These are phyloP conservation scores for Thumatha senex DNA, from an alignment of 2,888 invertebrate species.

Conservation along the genomic window DNA sequence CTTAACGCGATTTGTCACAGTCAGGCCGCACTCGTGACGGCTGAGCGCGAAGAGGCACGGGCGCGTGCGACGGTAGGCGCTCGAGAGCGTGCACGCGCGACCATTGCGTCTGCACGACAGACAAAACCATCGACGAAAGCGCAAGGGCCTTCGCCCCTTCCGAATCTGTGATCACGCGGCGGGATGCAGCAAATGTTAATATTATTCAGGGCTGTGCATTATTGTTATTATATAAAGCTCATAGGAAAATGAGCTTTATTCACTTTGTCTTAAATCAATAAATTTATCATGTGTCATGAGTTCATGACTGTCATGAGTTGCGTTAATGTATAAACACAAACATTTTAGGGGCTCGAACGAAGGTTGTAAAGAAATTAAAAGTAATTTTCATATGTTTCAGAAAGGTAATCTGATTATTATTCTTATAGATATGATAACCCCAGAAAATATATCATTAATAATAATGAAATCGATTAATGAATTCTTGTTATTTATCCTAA, in stretches of 20 bases:
- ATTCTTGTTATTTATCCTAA: no score
- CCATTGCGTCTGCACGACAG: slow-evolving; percentile 75
- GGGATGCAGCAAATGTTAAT: slow-evolving; percentile 78
- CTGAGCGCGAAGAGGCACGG: slow-evolving; percentile 40
- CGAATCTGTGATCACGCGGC: slow-evolving; percentile 76
- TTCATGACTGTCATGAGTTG: no score
- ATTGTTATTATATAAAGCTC: slow-evolving; percentile 3
- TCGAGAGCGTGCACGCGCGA: slow-evolving; percentile 70
- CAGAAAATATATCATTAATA: neutral
- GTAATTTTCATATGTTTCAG: neutral
- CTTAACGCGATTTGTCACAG: slow-evolving; percentile 66
- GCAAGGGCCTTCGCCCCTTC: slow-evolving; percentile 79
- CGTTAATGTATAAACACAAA: no score
- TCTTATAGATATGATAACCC: neutral
- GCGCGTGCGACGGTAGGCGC: slow-evolving; percentile 56
- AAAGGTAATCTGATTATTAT: neutral
- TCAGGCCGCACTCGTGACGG: slow-evolving; percentile 41
- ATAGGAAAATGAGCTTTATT: neutral
- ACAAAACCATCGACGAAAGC: slow-evolving; percentile 66
- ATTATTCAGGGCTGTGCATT: slow-evolving; percentile 49
- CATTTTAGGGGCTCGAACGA: no score
- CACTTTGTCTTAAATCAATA: neutral
- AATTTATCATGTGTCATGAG: neutral
- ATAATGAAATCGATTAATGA: neutral
- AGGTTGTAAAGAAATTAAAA: no score